phyloP scores from a whole-genome alignment of 2,113 vertebrate species.

The Herpailurus yagouaroundi region DNA sequence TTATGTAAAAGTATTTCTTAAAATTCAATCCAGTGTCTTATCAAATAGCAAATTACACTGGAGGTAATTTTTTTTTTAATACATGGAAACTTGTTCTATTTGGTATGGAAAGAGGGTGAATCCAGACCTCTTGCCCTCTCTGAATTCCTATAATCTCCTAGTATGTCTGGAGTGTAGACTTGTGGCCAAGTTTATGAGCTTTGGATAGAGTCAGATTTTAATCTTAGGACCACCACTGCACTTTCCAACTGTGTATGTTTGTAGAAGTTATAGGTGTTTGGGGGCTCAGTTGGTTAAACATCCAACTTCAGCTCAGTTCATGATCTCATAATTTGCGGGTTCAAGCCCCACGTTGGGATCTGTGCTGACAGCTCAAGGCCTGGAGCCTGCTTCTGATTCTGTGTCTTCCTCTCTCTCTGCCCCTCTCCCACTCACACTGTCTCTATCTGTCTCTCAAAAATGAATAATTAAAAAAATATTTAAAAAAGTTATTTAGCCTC shows the following conservation, averaged over 20 bases:
- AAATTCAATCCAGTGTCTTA: conserved; percentile 3
- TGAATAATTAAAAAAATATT: not conserved
- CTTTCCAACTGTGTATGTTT: not conserved
- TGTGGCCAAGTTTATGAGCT: not conserved
- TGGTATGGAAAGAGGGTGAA: not conserved
- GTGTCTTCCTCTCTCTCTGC: too few species aligned
- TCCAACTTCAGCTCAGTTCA: too few species aligned
- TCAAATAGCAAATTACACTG: conserved; percentile 41
- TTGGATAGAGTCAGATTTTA: not conserved
- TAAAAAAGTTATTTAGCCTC: not conserved
- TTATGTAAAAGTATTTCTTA: conserved; percentile 30
- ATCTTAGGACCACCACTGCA: not conserved
- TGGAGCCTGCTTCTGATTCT: too few species aligned
- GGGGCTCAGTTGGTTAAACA: too few species aligned
- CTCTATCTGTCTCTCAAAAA: too few species aligned
- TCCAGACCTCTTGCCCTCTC: not conserved
- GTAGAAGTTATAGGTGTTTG: not conserved
- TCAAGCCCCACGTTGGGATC: too few species aligned
- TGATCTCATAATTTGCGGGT: too few species aligned
- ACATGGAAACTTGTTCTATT: not conserved
- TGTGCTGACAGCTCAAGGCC: too few species aligned
- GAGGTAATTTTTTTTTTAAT: conserved; percentile 50
- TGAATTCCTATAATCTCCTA: not conserved
- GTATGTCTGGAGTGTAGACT: not conserved
- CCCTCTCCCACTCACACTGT: too few species aligned